phyloP scores from a whole-genome alignment of 2,113 vertebrate genomes.

The Xiphias gladius region DNA sequence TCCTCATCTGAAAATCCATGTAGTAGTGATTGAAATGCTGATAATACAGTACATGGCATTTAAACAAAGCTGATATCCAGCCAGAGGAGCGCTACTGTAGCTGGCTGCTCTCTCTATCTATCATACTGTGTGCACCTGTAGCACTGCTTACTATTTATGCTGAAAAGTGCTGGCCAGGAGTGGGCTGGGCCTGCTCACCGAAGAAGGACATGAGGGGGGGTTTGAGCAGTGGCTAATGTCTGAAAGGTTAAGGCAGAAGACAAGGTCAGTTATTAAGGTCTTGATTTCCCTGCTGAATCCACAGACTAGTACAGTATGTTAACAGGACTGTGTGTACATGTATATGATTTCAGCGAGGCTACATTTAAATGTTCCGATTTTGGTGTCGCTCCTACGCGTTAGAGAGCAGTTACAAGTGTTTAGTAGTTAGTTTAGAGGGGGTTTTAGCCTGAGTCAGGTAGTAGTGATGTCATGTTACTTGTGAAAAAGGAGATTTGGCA shows the following conservation, averaged over 20 bases:
- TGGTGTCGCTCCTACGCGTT: slow-evolving; percentile 33
- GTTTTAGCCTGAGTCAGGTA: slow-evolving; percentile 19
- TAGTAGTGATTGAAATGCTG: slow-evolving; percentile 50
- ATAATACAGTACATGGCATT: slow-evolving; percentile 55
- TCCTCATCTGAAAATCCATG: slow-evolving; percentile 39
- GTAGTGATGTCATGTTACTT: slow-evolving; percentile 24
- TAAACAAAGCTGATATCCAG: slow-evolving; percentile 58
- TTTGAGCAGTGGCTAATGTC: slow-evolving; percentile 22
- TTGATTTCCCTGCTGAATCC: slow-evolving; percentile 50
- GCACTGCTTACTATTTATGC: slow-evolving; percentile 81
- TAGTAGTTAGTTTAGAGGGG: not conserved
- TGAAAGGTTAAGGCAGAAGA: slow-evolving; percentile 24
- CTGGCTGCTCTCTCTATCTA: slow-evolving; percentile 43
- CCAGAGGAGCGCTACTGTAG: slow-evolving; percentile 39
- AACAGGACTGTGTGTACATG: slow-evolving; percentile 19
- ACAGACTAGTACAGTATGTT: slow-evolving; percentile 20
- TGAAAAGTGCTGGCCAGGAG: slow-evolving; percentile 72
- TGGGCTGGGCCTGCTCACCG: slow-evolving; percentile 81
- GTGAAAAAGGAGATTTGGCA: slow-evolving; percentile 35
- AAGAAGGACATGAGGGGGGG: slow-evolving; percentile 47
- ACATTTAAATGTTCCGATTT: slow-evolving; percentile 44
- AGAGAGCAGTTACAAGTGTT: slow-evolving; percentile 26
- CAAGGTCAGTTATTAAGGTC: slow-evolving; percentile 24
- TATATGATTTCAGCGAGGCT: slow-evolving; percentile 30
- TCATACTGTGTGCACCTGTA: slow-evolving; percentile 66